These are phyloP conservation scores for Papilio demoleus DNA, from an alignment of 2,888 invertebrate genomes.

Conservation along the genomic window DNA sequence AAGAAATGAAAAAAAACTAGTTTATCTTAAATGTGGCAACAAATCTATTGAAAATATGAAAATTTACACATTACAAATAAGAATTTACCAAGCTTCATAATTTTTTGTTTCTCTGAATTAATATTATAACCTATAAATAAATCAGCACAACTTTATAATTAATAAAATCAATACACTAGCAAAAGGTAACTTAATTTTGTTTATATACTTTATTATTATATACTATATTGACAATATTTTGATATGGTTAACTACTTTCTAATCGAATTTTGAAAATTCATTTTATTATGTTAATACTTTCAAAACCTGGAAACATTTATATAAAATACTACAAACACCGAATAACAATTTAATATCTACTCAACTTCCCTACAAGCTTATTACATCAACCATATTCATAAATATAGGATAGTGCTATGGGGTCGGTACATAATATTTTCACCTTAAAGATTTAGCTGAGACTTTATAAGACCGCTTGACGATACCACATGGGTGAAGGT, in stretches of 20 bases:
- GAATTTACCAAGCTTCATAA: too few relatives aligned
- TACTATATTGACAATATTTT: background rate
- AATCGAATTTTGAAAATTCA: background rate
- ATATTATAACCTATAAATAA: too few relatives aligned
- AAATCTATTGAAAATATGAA: too few relatives aligned
- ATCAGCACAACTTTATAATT: background rate
- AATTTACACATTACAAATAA: too few relatives aligned
- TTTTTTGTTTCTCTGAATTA: too few relatives aligned
- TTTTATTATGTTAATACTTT: background rate
- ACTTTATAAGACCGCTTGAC: too few relatives aligned
- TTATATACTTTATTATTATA: background rate
- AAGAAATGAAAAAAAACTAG: too few relatives aligned
- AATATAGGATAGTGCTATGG: too few relatives aligned
- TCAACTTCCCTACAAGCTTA: constrained; percentile 20
- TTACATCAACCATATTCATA: constrained; percentile 5
- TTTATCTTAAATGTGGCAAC: too few relatives aligned
- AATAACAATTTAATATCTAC: constrained; percentile 42
- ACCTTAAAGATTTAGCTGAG: too few relatives aligned
- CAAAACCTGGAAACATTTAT: background rate
- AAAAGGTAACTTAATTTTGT: background rate
- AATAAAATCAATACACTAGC: background rate
- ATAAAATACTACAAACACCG: constrained; percentile 42
- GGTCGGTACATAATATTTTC: too few relatives aligned
- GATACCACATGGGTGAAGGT: too few relatives aligned
- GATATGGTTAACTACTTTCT: background rate